Conservation (phyloP, 2,113 vertebrate species). For the Ovis aries region DNA sequence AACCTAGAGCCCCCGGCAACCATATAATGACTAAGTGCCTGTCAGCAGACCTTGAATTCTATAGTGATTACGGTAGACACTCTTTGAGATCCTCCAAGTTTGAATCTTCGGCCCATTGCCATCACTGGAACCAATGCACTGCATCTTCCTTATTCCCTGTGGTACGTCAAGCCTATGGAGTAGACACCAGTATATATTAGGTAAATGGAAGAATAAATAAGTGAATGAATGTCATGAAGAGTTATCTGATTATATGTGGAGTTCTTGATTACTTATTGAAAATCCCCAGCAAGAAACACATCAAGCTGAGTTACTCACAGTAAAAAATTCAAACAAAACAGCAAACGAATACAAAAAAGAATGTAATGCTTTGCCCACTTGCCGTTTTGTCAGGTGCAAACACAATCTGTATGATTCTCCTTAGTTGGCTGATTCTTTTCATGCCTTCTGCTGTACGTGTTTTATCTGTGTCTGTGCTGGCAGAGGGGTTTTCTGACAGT, state of each 20-base stretch:
- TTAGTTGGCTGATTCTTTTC: constrained; percentile 66
- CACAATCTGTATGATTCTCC: constrained; percentile 57
- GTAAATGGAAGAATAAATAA: constrained; percentile 26
- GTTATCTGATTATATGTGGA: neutral
- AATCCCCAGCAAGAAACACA: constrained; percentile 28
- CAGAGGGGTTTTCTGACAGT: constrained; percentile 63
- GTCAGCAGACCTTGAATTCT: neutral
- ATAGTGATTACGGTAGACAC: neutral
- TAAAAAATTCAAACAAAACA: constrained; percentile 25
- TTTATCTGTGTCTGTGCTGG: constrained; percentile 42
- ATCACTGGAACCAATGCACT: neutral
- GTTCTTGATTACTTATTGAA: constrained; percentile 32
- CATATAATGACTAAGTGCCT: neutral
- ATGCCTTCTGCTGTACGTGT: constrained; percentile 45
- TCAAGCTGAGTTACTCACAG: neutral
- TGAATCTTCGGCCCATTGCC: neutral
- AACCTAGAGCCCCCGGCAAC: neutral
- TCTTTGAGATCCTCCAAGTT: neutral
- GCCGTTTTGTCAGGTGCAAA: constrained; percentile 62
- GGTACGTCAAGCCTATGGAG: neutral
- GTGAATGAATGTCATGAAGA: neutral
- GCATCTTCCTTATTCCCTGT: neutral
- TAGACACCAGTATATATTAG: neutral
- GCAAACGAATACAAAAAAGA: constrained; percentile 9
- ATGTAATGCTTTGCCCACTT: constrained; percentile 11